Percentiles rank a stretch among this genome's conserved stretches.
These are phyloP conservation scores for Centrocercus urophasianus DNA, from an alignment of 2,113 vertebrate genomes.

Conservation along the genomic window DNA sequence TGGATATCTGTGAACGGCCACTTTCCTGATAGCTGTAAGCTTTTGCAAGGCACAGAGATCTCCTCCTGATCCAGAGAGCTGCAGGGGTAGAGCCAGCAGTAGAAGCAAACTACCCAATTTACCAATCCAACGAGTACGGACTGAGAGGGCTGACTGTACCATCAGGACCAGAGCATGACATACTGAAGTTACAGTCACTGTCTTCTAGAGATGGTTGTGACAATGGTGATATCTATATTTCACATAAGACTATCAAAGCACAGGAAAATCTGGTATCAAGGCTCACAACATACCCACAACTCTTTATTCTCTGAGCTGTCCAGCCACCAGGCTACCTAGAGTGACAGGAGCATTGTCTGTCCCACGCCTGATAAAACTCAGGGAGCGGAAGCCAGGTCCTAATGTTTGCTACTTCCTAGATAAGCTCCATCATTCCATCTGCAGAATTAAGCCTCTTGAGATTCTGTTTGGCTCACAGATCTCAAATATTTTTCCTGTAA, in stretches of 20 bases:
- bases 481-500: neutral
- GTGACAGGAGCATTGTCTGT: neutral
- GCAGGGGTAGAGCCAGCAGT: neutral
- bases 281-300: neutral
- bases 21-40: neutral
- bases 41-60: neutral
- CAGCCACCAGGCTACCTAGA: neutral
- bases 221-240: neutral
- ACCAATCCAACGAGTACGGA: accelerated
- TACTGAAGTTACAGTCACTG: accelerated
- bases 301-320: neutral
- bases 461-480: neutral
- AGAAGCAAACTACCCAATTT: accelerated
- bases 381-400: neutral
- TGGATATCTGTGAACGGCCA: accelerated
- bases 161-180: neutral
- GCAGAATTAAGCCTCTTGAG: neutral
- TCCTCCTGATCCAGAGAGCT: neutral
- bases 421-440: neutral
- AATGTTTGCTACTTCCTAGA: neutral
- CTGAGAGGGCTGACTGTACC: neutral
- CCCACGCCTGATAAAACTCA: neutral
- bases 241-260: no score
- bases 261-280: neutral
- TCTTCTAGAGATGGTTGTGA: neutral